phyloP scores from a whole-genome alignment of 2,888 invertebrate genomes.

The Ethmia dodecea region DNA sequence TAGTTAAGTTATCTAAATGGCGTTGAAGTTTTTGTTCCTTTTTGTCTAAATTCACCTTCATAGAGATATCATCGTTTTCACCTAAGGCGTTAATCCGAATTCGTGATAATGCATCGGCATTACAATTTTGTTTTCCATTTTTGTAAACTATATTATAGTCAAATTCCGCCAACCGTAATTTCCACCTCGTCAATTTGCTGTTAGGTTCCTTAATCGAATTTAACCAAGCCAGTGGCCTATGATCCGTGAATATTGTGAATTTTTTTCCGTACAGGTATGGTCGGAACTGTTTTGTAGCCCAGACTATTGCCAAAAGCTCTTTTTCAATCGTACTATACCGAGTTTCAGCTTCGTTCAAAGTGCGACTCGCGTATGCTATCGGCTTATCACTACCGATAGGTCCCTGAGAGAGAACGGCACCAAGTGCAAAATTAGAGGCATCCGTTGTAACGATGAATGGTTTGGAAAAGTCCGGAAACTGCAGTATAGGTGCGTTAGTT shows the following conservation, averaged over 20 bases:
- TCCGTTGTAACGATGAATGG: conserved; percentile 21
- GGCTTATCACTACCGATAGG: conserved; percentile 19
- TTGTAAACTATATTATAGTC: conserved; percentile 14
- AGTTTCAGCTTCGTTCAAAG: conserved; percentile 23
- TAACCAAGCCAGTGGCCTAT: conserved; percentile 17
- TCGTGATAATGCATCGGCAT: conserved; percentile 5
- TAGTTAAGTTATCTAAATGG: not conserved
- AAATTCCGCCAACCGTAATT: conserved; percentile 14
- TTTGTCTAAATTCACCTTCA: conserved; percentile 10
- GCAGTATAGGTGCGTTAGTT: conserved; percentile 3
- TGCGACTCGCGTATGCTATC: conserved; percentile 19
- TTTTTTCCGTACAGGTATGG: conserved; percentile 31
- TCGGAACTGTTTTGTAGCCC: conserved; percentile 17
- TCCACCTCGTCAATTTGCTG: conserved; percentile 17
- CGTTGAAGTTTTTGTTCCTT: not conserved
- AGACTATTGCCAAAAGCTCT: conserved; percentile 26
- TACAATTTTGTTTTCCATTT: conserved; percentile 10
- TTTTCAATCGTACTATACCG: conserved; percentile 29
- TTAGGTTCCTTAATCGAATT: conserved; percentile 18
- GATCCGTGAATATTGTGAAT: conserved; percentile 15
- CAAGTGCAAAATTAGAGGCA: conserved; percentile 20
- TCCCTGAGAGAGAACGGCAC: conserved; percentile 23
- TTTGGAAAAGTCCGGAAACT: conserved; percentile 21
- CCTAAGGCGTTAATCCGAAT: conserved; percentile 2
- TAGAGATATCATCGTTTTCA: conserved; percentile 1